A percentile compares a stretch with the other conserved stretches of the same genome.
phyloP scores from a whole-genome alignment of 2,113 vertebrate genomes.

The Prionailurus bengalensis region DNA sequence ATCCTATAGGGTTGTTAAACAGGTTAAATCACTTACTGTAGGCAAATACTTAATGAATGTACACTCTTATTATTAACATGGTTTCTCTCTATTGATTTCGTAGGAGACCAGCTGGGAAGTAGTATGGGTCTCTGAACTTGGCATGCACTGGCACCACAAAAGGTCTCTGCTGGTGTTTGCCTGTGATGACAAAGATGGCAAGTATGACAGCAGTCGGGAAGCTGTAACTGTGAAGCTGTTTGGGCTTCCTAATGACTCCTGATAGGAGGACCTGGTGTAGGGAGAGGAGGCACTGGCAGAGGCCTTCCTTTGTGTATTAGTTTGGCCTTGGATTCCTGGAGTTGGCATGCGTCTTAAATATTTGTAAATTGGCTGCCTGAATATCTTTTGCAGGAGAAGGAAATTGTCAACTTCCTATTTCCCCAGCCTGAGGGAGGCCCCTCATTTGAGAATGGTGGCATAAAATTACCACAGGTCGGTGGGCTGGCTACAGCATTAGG shows the following conservation, averaged over 20 bases:
- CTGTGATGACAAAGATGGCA: constrained; percentile 94
- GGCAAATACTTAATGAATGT: not conserved
- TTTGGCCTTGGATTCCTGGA: not conserved
- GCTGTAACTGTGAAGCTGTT: constrained; percentile 94
- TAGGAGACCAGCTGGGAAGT: constrained; percentile 98
- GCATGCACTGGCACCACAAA: constrained; percentile 91
- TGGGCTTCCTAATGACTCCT: constrained; percentile 93
- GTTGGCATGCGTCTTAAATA: not conserved
- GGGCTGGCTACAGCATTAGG: not conserved
- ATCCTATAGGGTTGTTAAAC: not conserved
- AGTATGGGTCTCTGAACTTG: constrained; percentile 98
- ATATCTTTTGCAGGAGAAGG: not conserved
- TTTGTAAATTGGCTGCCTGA: not conserved
- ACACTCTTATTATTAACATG: not conserved
- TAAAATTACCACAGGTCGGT: not conserved
- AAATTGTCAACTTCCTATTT: not conserved
- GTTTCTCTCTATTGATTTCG: constrained; percentile 43
- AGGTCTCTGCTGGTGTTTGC: constrained; percentile 92
- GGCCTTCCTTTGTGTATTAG: not conserved
- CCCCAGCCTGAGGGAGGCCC: not conserved
- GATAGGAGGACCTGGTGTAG: constrained; percentile 52
- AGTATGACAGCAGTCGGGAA: constrained; percentile 93
- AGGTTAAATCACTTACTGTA: not conserved
- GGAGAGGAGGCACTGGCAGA: not conserved
- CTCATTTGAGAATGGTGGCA: not conserved